Base-by-base conservation (phyloP, 2,797 vertebrate genomes). In the Oreortyx pictus region DNA sequence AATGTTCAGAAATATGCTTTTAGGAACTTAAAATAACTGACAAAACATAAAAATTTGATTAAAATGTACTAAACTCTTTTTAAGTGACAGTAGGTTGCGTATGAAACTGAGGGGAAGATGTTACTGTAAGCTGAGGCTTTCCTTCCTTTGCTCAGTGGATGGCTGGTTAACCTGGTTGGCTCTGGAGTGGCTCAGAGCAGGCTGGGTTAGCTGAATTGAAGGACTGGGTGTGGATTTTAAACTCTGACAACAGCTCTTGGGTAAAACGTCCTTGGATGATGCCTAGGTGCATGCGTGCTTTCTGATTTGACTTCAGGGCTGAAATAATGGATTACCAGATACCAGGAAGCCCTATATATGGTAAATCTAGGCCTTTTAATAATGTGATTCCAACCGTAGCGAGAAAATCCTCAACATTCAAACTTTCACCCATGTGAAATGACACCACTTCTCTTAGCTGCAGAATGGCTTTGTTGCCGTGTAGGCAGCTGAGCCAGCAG, bases 1-100 rank as follows among this genome's bases (percentile, higher is more conserved):
- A 75, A 47, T 83, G 61, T 49, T 95, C 49, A 74, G 73, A 95
- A 90, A 31, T 39, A 27, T 29, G 49, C 11, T 86, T 88, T 71
- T 19, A 79, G 80, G 80, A 74, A 83, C 59, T 35, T 37, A 33
- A 49, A 70, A 19, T 65, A 44, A 60, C 1, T 2, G 6, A 29
- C 25, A 68, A 73, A 70, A 33, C 85, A 27, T 15, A 88, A 76
- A 46, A 80, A 54, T 65, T 25, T 14, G 77, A 39, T 71, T 52
- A 41, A 79, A 73, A 78, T 29, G 50, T 6, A 43, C 46, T 24
- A 4, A 25, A 44, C 2, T 3, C 2, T 61, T 19, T 43, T 84
- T 50, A 80, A 11, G 66, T 77, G 35, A 50, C 11, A 10, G 7
- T 54, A 29, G 20, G 5, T 46, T 60, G 18, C 23, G 5, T 43